These are phyloP conservation scores for Aphidoletes aphidimyza DNA, from an alignment of 2,888 invertebrate genomes.

Conservation along the genomic window DNA sequence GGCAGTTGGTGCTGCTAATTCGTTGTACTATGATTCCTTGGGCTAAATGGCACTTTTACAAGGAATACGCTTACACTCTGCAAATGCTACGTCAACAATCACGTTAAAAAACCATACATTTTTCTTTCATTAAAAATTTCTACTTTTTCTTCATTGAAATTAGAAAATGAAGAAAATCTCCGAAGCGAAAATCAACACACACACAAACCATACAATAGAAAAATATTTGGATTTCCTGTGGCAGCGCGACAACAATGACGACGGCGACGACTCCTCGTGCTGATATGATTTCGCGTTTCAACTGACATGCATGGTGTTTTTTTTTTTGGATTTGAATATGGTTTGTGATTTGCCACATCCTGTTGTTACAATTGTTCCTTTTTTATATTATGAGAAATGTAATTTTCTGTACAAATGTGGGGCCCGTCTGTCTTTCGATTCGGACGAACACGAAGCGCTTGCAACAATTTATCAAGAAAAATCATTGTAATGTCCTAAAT, in stretches of 20 bases:
- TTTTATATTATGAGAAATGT: too few relatives aligned
- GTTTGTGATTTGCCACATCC: background rate
- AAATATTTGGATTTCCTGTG: conserved; percentile 33
- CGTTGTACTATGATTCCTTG: background rate
- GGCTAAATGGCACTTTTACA: background rate
- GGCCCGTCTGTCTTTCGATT: too few relatives aligned
- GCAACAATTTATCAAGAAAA: too few relatives aligned
- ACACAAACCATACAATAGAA: background rate
- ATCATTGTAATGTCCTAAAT: too few relatives aligned
- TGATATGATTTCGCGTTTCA: background rate
- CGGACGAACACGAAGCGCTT: too few relatives aligned
- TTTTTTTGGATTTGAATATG: background rate
- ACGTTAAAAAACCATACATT: conserved; percentile 29
- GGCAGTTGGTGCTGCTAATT: background rate
- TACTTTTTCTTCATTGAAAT: background rate
- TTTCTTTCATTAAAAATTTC: conserved; percentile 14
- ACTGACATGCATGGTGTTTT: background rate
- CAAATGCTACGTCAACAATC: background rate
- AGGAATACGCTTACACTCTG: too few relatives aligned
- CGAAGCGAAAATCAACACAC: background rate
- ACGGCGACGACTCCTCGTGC: background rate
- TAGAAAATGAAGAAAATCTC: background rate
- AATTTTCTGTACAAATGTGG: too few relatives aligned
- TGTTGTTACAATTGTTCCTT: too few relatives aligned
- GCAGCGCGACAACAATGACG: background rate